phyloP scores from a whole-genome alignment of 1,140 invertebrate species.

The Tetramorium parvispinum region DNA sequence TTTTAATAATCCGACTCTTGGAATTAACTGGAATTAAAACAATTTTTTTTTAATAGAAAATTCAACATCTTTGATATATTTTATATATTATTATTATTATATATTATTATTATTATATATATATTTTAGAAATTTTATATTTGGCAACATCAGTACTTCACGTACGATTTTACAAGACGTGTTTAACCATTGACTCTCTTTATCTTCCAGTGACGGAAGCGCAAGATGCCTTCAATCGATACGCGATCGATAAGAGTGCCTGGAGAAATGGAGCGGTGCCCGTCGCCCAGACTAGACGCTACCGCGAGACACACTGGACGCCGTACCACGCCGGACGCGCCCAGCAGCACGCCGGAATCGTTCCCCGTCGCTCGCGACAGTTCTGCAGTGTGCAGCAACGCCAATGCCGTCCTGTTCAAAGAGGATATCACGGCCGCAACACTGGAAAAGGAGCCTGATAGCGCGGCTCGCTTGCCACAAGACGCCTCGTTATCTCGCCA shows the following conservation, averaged over 20 bases:
- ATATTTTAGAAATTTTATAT: neutral
- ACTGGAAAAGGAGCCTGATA: conserved; percentile 16
- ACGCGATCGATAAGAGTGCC: conserved; percentile 55
- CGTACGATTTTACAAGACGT: neutral
- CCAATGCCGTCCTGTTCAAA: neutral
- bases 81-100: too few species aligned
- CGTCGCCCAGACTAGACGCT: neutral
- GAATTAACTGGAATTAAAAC: neutral
- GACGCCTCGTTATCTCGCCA: neutral
- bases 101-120: too few species aligned
- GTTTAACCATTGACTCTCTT: neutral
- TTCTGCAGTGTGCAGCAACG: conserved; percentile 26
- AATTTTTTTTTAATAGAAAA: neutral
- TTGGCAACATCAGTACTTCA: neutral
- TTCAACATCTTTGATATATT: neutral
- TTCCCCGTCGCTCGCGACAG: neutral
- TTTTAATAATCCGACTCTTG: neutral
- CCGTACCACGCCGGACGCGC: neutral
- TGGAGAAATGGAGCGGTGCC: conserved; percentile 67
- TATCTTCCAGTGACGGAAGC: conserved; percentile 75
- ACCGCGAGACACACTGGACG: conserved; percentile 26
- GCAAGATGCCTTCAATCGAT: conserved; percentile 67
- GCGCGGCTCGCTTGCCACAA: conserved; percentile 16
- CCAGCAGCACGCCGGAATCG: conserved; percentile 50
- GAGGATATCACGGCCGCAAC: conserved; percentile 12